Base-by-base conservation (phyloP, 2,113 vertebrate genomes). In the Ptychochromis oligacanthus region DNA sequence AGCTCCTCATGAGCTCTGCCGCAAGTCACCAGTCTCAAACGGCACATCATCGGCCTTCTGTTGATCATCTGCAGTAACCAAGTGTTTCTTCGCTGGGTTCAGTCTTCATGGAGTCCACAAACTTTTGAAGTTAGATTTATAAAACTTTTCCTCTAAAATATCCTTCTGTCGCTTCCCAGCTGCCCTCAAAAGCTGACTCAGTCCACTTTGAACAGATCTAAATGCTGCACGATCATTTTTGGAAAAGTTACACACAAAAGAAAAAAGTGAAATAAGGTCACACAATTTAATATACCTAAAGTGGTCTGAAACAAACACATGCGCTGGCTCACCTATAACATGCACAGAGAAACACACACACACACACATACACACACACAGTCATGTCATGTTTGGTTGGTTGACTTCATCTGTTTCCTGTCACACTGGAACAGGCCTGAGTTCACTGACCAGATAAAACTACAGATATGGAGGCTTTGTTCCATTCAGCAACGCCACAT, bases 391-490 rank as follows among this genome's bases (percentile, higher is more conserved):
- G 28, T 70, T 52, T 28, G 43, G 65, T 49, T 70, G 24, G 43
- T 28, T 20, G 43, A 70, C 43, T 70, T 49, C 28, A 52, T 70
- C 43, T 52, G 65, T 70, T 52, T 52, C 0, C 24, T 70, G 65
- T 70, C 43, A 31, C 3, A 43, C 3, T 52, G 43, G 15, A 52
- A 49, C 43, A 28, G 43, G 43, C 65, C 18, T 70, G 43, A 52
- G 65, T 17, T 52, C 43, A 70, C 43, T 75, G 31, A 18, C 12
- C 87, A 77, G 61, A 58, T 86, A 36, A 24, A 52, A 81, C 24
- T 79, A 17, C 57, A 85, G 62, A 77, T 77, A 59, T 46, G 11
- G 62, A 75, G 62, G 62, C 65, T 67, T 83, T 82, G 57, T 81
- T 80, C 56, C 58, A 65, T 46, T 58, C 64, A 83, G 8, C n/a